Percentiles rank a stretch among this genome's conserved stretches.
These are phyloP conservation scores for Artibeus jamaicensis DNA, from an alignment of 2,797 vertebrate species.

Conservation along the genomic window DNA sequence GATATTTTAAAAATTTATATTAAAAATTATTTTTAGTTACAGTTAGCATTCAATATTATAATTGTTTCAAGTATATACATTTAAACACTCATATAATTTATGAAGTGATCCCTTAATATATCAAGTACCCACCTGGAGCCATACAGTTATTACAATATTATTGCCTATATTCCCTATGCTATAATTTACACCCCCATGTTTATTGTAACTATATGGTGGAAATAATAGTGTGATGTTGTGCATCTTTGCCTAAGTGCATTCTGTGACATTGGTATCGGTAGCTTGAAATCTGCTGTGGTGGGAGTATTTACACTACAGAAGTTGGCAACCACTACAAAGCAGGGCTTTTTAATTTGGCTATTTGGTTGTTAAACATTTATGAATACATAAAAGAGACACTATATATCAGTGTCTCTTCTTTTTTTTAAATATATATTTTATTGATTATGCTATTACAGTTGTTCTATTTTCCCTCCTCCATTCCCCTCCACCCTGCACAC, in stretches of 20 bases:
- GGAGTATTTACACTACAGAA: not conserved
- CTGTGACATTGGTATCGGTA: not conserved
- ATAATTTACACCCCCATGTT: not conserved
- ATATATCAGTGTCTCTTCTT: not conserved
- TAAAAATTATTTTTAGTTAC: not conserved
- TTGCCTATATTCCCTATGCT: not conserved
- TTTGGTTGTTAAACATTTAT: not conserved
- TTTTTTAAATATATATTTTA: too few relatives aligned
- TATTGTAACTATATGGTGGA: not conserved
- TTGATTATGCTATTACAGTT: too few relatives aligned
- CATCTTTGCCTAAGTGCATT: not conserved
- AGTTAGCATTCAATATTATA: not conserved
- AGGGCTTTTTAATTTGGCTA: not conserved
- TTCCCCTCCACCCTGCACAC: too few relatives aligned
- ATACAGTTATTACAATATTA: not conserved
- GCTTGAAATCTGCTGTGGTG: not conserved
- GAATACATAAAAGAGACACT: not conserved
- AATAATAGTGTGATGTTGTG: not conserved
- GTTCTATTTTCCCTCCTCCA: too few relatives aligned
- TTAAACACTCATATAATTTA: not conserved
- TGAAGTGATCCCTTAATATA: not conserved
- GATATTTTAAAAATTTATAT: not conserved
- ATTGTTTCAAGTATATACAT: not conserved
- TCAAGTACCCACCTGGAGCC: not conserved
- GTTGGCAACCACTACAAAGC: not conserved